Evolutionary conservation across 1,140 invertebrate species (phyloP).

Genomic region (Lamellibrachia luymesi): DNA sequence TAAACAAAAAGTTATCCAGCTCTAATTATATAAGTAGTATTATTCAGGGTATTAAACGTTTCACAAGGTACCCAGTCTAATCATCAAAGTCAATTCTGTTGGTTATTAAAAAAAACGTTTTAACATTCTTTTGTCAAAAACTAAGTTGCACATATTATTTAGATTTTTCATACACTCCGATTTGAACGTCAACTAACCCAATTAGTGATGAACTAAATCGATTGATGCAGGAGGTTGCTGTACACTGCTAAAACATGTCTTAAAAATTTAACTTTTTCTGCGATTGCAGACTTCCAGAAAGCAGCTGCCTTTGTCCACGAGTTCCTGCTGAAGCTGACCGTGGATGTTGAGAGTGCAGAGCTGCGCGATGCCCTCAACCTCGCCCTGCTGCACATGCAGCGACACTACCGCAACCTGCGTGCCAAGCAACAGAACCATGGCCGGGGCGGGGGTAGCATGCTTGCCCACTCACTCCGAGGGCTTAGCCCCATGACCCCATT

Average conservation of each 20-base stretch:
- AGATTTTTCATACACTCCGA: too few relatives aligned
- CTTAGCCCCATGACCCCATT: conserved; percentile 57
- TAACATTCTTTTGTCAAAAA: too few relatives aligned
- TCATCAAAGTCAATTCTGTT: too few relatives aligned
- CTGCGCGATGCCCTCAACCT: conserved; percentile 54
- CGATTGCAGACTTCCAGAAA: conserved; percentile 54
- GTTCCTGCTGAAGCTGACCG: conserved; percentile 55
- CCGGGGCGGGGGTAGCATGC: conserved; percentile 41
- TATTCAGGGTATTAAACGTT: too few relatives aligned
- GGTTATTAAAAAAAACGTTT: too few relatives aligned
- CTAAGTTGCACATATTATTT: too few relatives aligned
- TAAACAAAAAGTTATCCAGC: too few relatives aligned
- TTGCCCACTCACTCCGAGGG: conserved; percentile 45
- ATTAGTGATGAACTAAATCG: too few relatives aligned
- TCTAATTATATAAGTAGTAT: too few relatives aligned
- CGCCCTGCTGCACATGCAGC: conserved; percentile 55
- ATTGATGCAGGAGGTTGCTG: too few relatives aligned
- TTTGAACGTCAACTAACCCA: too few relatives aligned
- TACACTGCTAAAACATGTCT: not conserved
- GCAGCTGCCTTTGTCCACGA: conserved; percentile 56
- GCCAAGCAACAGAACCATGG: conserved; percentile 37
- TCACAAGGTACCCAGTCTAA: too few relatives aligned
- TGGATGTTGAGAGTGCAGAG: conserved; percentile 55
- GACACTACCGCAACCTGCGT: conserved; percentile 52
- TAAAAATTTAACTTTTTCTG: conserved; percentile 22